These are phyloP conservation scores for Adelognathus sp. DNA, from an alignment of 2,888 invertebrate genomes.

Conservation along the genomic window DNA sequence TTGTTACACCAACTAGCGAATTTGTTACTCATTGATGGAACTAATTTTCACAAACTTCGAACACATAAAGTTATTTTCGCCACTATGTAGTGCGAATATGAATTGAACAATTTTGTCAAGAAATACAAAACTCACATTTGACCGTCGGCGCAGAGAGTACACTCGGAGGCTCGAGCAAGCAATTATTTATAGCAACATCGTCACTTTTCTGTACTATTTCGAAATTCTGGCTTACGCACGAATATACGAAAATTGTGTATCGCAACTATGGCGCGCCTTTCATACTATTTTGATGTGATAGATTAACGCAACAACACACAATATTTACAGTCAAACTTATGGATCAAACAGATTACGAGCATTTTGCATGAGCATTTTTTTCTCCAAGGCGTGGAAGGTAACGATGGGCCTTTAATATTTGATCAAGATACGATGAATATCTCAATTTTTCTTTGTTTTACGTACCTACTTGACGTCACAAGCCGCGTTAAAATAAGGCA, in stretches of 20 bases:
- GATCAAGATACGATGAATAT: conserved; percentile 28
- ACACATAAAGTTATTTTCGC: no score
- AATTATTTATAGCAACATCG: conserved; percentile 56
- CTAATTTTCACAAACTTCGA: no score
- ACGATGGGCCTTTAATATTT: background rate
- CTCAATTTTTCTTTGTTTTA: conserved; percentile 67
- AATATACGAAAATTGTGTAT: conserved; percentile 40
- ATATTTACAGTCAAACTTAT: background rate
- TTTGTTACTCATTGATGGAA: no score
- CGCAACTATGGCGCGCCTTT: conserved; percentile 32
- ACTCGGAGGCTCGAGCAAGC: conserved; percentile 1
- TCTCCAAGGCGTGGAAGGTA: background rate
- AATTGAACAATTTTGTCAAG: background rate
- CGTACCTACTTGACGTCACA: conserved; percentile 81
- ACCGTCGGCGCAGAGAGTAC: background rate
- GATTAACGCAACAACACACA: background rate
- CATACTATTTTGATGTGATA: conserved; percentile 34
- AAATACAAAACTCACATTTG: conserved; percentile 18
- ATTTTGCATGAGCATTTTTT: background rate
- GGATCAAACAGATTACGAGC: background rate
- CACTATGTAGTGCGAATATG: no score
- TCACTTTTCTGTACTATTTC: conserved; percentile 51
- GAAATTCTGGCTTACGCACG: conserved; percentile 57
- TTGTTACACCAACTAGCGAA: no score
- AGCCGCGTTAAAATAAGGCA: conserved; percentile 81